Conservation (phyloP, 2,888 invertebrate species). For the Willowsia nigromaculata region DNA sequence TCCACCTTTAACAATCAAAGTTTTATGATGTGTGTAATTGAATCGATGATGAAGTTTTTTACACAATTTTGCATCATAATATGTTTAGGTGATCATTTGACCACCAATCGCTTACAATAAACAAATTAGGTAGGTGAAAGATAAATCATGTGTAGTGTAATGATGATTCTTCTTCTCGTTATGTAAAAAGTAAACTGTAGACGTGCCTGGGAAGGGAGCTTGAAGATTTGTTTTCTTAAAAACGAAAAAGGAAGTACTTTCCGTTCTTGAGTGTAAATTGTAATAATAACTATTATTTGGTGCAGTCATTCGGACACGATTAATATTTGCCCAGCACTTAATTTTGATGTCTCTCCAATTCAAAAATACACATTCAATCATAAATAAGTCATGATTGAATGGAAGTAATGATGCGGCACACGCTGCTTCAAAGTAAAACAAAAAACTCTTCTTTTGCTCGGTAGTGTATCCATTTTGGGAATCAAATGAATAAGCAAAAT, state of each 20-base stretch:
- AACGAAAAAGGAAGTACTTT: not conserved
- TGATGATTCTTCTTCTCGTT: no score
- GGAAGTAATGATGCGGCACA: no score
- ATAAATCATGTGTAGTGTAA: no score
- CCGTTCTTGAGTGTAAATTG: not conserved
- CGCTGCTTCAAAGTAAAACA: not conserved
- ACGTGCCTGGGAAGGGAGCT: not conserved
- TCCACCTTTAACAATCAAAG: no score
- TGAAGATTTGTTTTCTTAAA: not conserved
- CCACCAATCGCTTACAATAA: no score
- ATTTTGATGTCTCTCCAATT: no score
- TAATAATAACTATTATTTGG: not conserved
- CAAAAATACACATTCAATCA: no score
- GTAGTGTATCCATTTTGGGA: constrained; percentile 34
- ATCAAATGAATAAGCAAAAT: not conserved
- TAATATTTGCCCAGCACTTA: not conserved
- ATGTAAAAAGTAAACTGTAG: no score
- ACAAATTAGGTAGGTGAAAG: no score
- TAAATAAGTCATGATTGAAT: no score
- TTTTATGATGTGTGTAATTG: not conserved
- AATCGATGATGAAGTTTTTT: not conserved
- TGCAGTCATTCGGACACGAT: not conserved
- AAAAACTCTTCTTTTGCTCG: not conserved
- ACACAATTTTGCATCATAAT: no score
- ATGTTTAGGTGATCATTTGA: no score